Evolutionary conservation across 2,888 invertebrate species (phyloP).

Genomic region (Amphipyra berbera): DNA sequence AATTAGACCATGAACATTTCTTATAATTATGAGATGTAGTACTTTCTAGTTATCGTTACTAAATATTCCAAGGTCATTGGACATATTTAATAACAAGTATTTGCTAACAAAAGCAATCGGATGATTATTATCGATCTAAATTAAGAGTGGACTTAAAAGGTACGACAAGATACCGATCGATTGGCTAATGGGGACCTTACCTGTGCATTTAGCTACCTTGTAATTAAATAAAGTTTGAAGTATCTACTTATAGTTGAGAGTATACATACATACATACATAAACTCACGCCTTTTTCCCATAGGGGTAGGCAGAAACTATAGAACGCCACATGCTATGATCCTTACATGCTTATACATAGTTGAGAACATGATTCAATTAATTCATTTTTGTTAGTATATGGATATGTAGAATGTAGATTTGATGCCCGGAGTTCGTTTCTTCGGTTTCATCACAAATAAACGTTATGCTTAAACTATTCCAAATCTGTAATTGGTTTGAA

Average conservation of each 20-base stretch:
- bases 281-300: no score
- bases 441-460: no score
- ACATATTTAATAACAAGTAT: conserved; percentile 62
- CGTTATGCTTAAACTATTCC: no score
- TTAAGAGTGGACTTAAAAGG: conserved; percentile 70
- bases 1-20: conserved; percentile 60
- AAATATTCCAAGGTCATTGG: conserved; percentile 58
- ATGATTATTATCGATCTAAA: conserved; percentile 70
- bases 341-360: no score
- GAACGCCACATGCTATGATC: no score
- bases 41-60: conserved; percentile 48
- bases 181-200: conserved; percentile 62
- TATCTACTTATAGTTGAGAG: conserved; percentile 4
- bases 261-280: no score
- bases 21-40: conserved; percentile 38
- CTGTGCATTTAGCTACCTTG: conserved; percentile 41
- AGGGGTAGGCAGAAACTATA: no score
- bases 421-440: no score
- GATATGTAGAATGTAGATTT: no score
- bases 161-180: conserved; percentile 70
- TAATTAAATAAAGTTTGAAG: conserved; percentile 28
- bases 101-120: conserved; percentile 64
- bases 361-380: no score
- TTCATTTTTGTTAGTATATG: no score
- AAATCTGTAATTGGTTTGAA: no score